Evolutionary conservation across 2,797 vertebrate species (phyloP), one percentile per base, ranked within the genome.

Genomic region (Sitta carolinensis): DNA sequence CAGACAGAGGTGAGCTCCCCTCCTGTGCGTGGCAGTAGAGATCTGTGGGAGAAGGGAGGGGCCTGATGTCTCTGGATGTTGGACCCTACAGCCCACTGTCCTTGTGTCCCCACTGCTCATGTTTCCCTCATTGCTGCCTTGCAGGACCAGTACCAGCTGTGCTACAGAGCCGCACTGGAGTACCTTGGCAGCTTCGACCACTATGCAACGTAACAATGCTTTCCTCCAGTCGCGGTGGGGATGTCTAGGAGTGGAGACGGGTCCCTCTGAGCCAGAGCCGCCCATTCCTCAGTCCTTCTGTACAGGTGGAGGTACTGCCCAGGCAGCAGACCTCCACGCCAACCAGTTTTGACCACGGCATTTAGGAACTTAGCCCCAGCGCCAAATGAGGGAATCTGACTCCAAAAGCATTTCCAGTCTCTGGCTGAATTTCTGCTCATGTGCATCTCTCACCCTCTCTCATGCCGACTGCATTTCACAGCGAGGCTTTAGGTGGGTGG

Each of bases 181-280:
- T 99, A 99, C 97, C 98, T 99, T 75, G 99, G 99, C 98, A 99
- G 99, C 98, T 99, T 99, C 42, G 99, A 99, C 97, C 99, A 99
- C 99, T 99, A 99, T 99, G 98, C 99, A 99, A 99, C 99, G 98
- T 99, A 99, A 99, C 98, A 97, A 96, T 95, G 97, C 97, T 98
- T 97, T 97, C 94, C 96, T 96, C 97, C 96, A 92, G 94, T 95
- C 14, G 96, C 95, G 84, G 95, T 96, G 72, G 97, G 98, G 97
- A 96, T 95, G 96, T 96, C 97, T 74, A 86, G 96, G 97, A 97
- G 97, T 97, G 97, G 97, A 97, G 96, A 93, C 30, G 95, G 98
- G 98, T 98, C 98, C 98, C 97, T 98, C 98, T 98, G 98, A 99
- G 98, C 98, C 98, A 98, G 97, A 98, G 96, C 97, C 92, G 84